Percentiles rank a stretch among this genome's conserved stretches.
These are phyloP conservation scores for Cyanocitta stelleri DNA, from an alignment of 2,113 vertebrate species.

Conservation along the genomic window DNA sequence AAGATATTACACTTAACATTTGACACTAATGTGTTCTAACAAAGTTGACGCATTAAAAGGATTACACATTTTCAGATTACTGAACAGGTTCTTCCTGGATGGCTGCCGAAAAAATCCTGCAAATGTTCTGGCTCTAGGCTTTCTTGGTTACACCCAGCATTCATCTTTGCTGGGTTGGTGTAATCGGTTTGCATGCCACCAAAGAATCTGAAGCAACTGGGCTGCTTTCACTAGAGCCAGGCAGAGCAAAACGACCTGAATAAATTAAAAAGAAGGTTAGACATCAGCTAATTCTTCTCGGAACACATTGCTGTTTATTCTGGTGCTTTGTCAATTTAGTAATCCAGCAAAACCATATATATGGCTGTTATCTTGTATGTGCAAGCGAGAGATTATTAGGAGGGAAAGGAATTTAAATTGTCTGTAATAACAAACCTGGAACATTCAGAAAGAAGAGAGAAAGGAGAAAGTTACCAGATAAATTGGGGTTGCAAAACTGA, in stretches of 20 bases:
- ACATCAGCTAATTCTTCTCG: neutral
- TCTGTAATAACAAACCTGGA: neutral
- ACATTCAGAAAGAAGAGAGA: neutral
- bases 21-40: conserved; percentile 50
- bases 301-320: neutral
- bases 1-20: conserved; percentile 31
- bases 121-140: neutral
- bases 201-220: neutral
- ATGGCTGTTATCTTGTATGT: neutral
- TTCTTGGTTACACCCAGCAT: neutral
- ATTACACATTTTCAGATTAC: conserved; percentile 45
- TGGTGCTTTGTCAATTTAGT: conserved; percentile 25
- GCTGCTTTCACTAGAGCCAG: neutral
- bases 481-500: neutral
- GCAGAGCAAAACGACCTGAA: neutral
- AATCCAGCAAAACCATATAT: neutral
- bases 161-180: neutral
- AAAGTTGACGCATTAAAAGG: conserved; percentile 4
- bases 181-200: neutral
- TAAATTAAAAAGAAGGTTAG: conserved; percentile 23
- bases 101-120: neutral
- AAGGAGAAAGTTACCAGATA: neutral
- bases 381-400: conserved; percentile 21
- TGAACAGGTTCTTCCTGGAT: conserved; percentile 34
- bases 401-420: conserved; percentile 22